Conservation (phyloP, 2,113 vertebrate genomes). For the Pseudolaguvia tuberculata region DNA sequence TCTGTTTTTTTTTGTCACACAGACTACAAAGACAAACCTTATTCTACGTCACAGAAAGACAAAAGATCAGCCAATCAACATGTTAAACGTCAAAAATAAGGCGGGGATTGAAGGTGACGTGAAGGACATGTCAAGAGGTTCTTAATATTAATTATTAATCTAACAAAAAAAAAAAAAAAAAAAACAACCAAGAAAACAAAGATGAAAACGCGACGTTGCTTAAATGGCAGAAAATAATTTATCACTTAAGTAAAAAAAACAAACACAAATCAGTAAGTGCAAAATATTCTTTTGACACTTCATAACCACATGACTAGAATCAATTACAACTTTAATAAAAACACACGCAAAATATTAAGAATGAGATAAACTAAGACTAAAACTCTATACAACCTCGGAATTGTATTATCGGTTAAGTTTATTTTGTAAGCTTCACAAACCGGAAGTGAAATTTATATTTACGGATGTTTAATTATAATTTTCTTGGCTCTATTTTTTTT, state of each 20-base stretch:
- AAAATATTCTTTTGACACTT: background rate
- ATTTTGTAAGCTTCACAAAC: background rate
- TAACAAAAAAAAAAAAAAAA: too few relatives aligned
- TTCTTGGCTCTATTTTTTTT: background rate
- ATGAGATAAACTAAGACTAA: background rate
- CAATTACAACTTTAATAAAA: background rate
- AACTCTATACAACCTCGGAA: background rate
- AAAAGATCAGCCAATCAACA: constrained; percentile 1
- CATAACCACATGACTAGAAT: background rate
- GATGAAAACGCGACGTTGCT: background rate
- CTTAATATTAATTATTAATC: background rate
- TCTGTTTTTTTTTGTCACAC: background rate
- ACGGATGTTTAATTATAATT: background rate
- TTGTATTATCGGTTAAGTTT: background rate
- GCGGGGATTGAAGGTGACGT: background rate
- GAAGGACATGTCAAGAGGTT: background rate
- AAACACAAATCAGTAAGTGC: background rate
- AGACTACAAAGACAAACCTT: background rate
- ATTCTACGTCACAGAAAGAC: background rate
- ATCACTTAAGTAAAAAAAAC: background rate
- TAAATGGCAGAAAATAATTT: background rate
- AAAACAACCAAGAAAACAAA: background rate
- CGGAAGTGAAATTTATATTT: background rate
- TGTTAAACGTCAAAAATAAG: background rate
- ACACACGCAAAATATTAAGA: background rate